Percentiles rank a stretch among this genome's conserved stretches.
phyloP scores from a whole-genome alignment of 2,113 vertebrate species.

The Uria aalge region DNA sequence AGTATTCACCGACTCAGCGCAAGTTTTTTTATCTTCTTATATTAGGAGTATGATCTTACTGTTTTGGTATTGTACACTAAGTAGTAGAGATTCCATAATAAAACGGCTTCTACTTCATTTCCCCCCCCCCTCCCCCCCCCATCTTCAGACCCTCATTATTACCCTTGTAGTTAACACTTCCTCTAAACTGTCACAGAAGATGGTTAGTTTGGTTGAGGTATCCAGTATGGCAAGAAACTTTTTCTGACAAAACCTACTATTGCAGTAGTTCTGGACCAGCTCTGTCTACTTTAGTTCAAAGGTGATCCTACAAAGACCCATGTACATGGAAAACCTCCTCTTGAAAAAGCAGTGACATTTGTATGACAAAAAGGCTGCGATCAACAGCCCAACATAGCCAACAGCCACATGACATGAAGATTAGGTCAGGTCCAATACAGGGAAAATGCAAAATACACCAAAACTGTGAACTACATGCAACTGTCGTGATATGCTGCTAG shows the following conservation, averaged over 20 bases:
- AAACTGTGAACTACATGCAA: background rate
- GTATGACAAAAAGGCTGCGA: background rate
- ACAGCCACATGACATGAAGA: background rate
- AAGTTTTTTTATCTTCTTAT: background rate
- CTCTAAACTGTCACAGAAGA: background rate
- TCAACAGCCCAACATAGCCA: accelerated
- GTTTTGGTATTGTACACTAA: background rate
- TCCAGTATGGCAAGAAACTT: background rate
- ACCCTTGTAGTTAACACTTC: background rate
- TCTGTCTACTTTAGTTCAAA: background rate
- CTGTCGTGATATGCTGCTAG: accelerated
- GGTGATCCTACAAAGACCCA: background rate
- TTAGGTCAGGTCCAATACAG: background rate
- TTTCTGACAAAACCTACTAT: background rate
- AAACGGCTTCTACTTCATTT: background rate
- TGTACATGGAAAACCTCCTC: background rate
- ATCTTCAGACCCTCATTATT: background rate
- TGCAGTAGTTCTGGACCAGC: background rate
- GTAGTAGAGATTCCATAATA: background rate
- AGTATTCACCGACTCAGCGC: background rate
- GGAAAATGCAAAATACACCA: background rate
- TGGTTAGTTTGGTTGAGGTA: background rate
- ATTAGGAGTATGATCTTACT: background rate
- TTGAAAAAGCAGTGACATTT: background rate
- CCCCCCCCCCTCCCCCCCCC: accelerated